phyloP scores from a whole-genome alignment of 2,888 invertebrate genomes.

The Ceramica pisi region DNA sequence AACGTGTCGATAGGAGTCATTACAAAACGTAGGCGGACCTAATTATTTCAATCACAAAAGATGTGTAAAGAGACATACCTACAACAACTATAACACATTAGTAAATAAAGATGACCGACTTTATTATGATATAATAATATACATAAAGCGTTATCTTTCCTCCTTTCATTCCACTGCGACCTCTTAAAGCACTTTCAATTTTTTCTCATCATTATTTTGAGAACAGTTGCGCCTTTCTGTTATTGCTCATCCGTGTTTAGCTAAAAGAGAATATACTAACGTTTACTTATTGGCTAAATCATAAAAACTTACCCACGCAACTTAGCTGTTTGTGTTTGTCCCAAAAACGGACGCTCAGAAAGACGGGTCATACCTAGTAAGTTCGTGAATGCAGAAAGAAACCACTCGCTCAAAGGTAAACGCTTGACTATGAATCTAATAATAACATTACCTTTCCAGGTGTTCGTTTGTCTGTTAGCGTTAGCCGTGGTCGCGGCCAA shows the following conservation, averaged over 20 bases:
- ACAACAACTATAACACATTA: neutral
- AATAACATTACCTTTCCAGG: constrained; percentile 70
- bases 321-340: neutral
- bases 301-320: neutral
- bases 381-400: constrained; percentile 9
- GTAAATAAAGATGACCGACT: constrained; percentile 30
- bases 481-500: constrained; percentile 79
- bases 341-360: neutral
- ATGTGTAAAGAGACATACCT: neutral
- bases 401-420: neutral
- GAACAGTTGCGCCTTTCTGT: constrained; percentile 26
- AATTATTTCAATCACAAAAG: constrained; percentile 14
- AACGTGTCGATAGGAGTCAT: neutral
- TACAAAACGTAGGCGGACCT: neutral
- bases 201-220: constrained; percentile 47
- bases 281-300: neutral
- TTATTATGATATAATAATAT: constrained; percentile 16
- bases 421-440: constrained; percentile 7
- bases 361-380: neutral
- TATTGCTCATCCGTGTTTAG: constrained; percentile 15
- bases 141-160: constrained; percentile 40
- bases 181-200: constrained; percentile 48
- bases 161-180: constrained; percentile 47
- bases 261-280: neutral
- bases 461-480: constrained; percentile 87